These are phyloP conservation scores for Acrocephalus kingi DNA, from an alignment of 2,113 vertebrate species.

Conservation along the genomic window DNA sequence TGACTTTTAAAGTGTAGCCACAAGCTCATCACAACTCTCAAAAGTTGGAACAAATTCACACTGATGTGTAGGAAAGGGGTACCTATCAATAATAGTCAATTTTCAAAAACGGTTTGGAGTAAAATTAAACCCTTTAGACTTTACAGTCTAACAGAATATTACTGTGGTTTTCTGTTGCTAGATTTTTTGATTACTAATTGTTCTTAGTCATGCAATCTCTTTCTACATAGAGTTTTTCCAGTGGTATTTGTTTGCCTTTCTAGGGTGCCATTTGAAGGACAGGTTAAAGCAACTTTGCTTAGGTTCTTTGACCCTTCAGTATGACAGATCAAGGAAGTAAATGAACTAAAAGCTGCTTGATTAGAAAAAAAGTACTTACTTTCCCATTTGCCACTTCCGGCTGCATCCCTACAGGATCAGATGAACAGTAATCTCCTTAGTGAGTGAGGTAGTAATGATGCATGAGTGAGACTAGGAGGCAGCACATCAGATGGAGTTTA, in stretches of 20 bases:
- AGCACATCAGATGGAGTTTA: neutral
- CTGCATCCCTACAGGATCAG: neutral
- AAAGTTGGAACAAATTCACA: neutral
- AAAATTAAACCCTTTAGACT: neutral
- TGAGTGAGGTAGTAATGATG: neutral
- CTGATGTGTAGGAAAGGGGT: neutral
- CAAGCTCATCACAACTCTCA: neutral
- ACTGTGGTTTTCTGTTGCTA: neutral
- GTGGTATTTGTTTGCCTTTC: neutral
- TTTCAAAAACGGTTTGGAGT: neutral
- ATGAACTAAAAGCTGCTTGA: neutral
- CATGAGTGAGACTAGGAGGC: neutral
- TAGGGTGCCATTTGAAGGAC: neutral
- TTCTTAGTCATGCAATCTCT: neutral
- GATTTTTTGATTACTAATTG: neutral
- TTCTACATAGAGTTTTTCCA: neutral
- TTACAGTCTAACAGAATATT: neutral
- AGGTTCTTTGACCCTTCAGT: neutral
- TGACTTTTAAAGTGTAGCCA: slow-evolving; percentile 1
- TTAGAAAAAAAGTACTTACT: neutral
- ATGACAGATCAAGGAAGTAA: neutral
- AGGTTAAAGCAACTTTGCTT: neutral
- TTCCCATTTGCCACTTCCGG: neutral
- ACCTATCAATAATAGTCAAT: neutral
- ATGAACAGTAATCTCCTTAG: neutral